These are phyloP conservation scores for Mastomys coucha DNA, from an alignment of 2,113 vertebrate species.

Conservation along the genomic window DNA sequence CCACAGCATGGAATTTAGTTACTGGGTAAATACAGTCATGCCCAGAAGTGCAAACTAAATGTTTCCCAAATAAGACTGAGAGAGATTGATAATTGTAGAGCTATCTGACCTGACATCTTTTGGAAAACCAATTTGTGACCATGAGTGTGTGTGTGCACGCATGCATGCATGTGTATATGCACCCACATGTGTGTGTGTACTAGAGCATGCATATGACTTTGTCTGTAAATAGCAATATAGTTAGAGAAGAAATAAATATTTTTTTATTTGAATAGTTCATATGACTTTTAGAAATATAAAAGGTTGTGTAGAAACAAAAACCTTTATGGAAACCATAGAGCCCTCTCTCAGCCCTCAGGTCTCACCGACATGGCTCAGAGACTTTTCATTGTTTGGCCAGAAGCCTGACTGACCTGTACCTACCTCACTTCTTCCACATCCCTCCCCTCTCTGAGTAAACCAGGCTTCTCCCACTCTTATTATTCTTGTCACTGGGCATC, in stretches of 20 bases:
- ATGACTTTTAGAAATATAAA: slow-evolving; percentile 10
- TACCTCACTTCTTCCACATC: not conserved
- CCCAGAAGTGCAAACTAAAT: slow-evolving; percentile 48
- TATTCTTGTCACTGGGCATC: not conserved
- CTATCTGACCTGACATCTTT: not conserved
- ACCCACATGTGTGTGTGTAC: not conserved
- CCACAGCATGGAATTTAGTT: slow-evolving; percentile 45
- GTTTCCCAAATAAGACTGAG: slow-evolving; percentile 44
- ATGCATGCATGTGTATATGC: not conserved
- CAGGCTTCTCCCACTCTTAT: not conserved
- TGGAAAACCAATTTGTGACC: not conserved
- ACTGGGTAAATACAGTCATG: not conserved
- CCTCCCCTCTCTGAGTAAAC: not conserved
- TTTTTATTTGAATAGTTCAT: not conserved
- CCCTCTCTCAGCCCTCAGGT: too few relatives aligned
- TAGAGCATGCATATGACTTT: not conserved
- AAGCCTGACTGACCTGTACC: not conserved
- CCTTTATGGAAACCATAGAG: not conserved
- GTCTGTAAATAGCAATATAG: not conserved
- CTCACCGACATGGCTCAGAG: not conserved
- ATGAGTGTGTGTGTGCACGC: not conserved
- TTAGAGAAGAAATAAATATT: slow-evolving; percentile 42
- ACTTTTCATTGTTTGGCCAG: not conserved
- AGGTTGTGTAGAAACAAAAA: slow-evolving; percentile 16
- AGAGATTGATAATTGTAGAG: slow-evolving; percentile 14